Conservation (phyloP, 1,140 invertebrate genomes). For the Aphelenchoides avenae region DNA sequence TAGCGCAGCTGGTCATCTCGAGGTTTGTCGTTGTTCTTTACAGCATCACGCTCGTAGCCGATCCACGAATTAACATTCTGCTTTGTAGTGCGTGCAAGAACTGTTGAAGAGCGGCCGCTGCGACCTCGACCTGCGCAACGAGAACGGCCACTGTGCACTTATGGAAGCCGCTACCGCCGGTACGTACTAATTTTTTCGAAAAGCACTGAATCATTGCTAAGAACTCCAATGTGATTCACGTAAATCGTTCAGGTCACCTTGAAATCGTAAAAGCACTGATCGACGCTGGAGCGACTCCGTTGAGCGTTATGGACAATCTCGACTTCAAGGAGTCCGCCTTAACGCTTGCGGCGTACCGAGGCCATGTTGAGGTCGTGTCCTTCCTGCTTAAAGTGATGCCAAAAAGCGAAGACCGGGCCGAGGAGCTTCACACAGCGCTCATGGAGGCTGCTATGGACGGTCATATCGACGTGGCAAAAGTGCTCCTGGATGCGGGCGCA, state of each 20-base stretch:
- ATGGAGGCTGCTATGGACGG: slow-evolving; percentile 99
- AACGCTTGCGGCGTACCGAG: slow-evolving; percentile 95
- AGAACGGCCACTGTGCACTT: slow-evolving; percentile 95
- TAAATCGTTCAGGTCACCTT: slow-evolving; percentile 70
- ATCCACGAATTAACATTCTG: neutral
- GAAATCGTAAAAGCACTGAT: slow-evolving; percentile 82
- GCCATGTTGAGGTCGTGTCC: slow-evolving; percentile 84
- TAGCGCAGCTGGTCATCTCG: slow-evolving; percentile 89
- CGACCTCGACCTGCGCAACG: slow-evolving; percentile 67
- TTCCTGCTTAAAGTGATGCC: slow-evolving; percentile 62
- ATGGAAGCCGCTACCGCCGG: slow-evolving; percentile 91
- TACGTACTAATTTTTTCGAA: slow-evolving; percentile 27
- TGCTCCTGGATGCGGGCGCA: slow-evolving; percentile 67
- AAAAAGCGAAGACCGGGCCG: slow-evolving; percentile 79
- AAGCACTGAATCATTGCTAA: neutral
- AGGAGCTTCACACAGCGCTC: slow-evolving; percentile 98
- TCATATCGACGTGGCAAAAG: slow-evolving; percentile 67
- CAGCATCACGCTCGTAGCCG: no score
- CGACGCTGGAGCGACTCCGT: slow-evolving; percentile 81
- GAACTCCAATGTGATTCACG: neutral
- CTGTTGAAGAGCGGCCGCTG: slow-evolving; percentile 22
- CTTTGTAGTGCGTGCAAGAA: slow-evolving; percentile 44
- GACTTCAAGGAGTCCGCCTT: slow-evolving; percentile 66
- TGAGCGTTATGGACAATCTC: slow-evolving; percentile 78
- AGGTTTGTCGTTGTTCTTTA: slow-evolving; percentile 71